Percentiles rank a stretch among this genome's conserved stretches.
These are phyloP conservation scores for Enteromius anoplus DNA, from an alignment of 2,797 vertebrate species.

Conservation along the genomic window DNA sequence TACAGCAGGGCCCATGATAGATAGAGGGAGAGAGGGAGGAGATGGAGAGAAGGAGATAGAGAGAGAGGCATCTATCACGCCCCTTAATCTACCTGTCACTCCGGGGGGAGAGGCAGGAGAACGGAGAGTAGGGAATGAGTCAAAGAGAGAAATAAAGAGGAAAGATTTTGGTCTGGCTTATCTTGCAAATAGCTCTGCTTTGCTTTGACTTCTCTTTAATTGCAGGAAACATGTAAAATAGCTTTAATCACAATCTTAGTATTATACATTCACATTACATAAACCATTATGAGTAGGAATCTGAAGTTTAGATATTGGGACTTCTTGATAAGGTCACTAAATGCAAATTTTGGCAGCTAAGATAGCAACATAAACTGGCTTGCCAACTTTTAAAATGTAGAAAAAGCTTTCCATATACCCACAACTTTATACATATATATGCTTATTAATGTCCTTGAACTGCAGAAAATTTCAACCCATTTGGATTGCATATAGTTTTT, in stretches of 20 bases:
- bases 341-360: background rate
- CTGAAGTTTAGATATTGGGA: background rate
- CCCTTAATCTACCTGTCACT: constrained; percentile 86
- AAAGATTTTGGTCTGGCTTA: constrained; percentile 37
- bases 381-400: background rate
- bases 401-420: background rate
- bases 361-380: background rate
- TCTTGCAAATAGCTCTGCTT: constrained; percentile 38
- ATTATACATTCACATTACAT: background rate
- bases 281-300: background rate
- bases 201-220: constrained; percentile 14
- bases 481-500: background rate
- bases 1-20: constrained; percentile 83
- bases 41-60: constrained; percentile 73
- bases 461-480: too few species aligned
- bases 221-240: background rate
- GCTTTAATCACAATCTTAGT: background rate
- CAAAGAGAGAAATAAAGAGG: constrained; percentile 60
- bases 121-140: constrained; percentile 24
- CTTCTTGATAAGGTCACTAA: background rate
- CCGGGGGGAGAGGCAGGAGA: constrained; percentile 47
- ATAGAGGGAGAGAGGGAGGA: constrained; percentile 70
- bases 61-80: constrained; percentile 80
- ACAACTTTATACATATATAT: background rate
- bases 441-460: background rate